Percentiles rank a stretch among this genome's conserved stretches.
phyloP scores from a whole-genome alignment of 2,888 invertebrate species.

The Pristionchus japonicus region DNA sequence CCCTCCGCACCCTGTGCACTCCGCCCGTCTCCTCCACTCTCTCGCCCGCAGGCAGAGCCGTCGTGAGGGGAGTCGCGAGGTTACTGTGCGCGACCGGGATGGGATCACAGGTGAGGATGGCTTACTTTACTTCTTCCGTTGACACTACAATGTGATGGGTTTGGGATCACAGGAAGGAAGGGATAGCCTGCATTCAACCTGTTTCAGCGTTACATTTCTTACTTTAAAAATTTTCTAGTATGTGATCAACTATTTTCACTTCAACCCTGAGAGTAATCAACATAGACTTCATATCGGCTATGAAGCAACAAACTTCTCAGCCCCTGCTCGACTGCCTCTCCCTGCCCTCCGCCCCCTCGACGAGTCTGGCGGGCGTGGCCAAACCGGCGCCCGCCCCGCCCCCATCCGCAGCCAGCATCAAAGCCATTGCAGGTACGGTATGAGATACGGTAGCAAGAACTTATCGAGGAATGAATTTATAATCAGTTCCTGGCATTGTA shows the following conservation, averaged over 20 bases:
- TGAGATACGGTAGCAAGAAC: neutral
- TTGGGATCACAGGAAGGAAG: too few species aligned
- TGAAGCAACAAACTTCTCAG: too few species aligned
- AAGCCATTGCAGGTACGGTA: conserved; percentile 24
- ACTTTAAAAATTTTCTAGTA: too few species aligned
- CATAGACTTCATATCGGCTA: too few species aligned
- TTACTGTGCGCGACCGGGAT: neutral
- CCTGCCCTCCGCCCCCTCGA: neutral
- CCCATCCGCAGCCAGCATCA: neutral
- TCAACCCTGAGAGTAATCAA: too few species aligned
- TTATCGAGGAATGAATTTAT: neutral
- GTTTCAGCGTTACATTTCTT: too few species aligned
- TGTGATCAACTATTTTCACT: too few species aligned
- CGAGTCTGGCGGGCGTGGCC: neutral
- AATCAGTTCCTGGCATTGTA: neutral
- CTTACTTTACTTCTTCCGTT: neutral
- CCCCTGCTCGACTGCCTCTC: neutral
- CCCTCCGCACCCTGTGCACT: neutral
- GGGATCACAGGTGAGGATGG: neutral
- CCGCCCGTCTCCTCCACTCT: neutral
- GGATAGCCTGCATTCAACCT: too few species aligned
- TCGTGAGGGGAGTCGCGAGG: neutral
- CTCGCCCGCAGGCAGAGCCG: neutral
- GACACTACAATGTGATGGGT: too few species aligned
- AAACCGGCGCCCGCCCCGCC: neutral